Evolutionary conservation across 2,797 vertebrate species (phyloP).

Genomic region (Todus mexicanus): DNA sequence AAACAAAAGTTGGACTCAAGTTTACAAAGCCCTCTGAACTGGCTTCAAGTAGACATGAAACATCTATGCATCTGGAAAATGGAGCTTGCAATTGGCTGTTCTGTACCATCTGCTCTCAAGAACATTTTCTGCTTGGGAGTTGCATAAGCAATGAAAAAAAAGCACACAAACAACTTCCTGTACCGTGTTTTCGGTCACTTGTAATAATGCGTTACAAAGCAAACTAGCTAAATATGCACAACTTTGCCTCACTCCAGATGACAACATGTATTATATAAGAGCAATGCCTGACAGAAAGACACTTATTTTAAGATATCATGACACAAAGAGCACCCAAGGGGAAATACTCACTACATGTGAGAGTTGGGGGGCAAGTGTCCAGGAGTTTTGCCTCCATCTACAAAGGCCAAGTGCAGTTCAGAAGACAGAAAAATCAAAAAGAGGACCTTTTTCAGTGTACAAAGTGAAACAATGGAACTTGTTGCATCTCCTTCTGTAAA

Average conservation of each 20-base stretch:
- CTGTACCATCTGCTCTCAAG: conserved; percentile 77
- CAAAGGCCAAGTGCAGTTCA: not conserved
- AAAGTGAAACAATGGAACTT: not conserved
- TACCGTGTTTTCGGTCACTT: conserved; percentile 71
- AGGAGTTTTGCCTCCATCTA: not conserved
- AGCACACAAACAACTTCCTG: conserved; percentile 70
- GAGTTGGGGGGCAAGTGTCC: not conserved
- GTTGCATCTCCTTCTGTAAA: not conserved
- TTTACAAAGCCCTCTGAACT: conserved; percentile 68
- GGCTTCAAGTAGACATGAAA: conserved; percentile 70
- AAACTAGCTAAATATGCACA: conserved; percentile 69
- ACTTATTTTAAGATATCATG: conserved; percentile 50
- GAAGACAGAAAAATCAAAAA: not conserved
- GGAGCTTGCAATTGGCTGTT: conserved; percentile 67
- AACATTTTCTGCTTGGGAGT: conserved; percentile 76
- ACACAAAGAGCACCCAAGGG: conserved; percentile 2
- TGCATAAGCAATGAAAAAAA: conserved; percentile 71
- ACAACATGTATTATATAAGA: conserved; percentile 69
- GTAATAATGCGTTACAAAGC: conserved; percentile 70
- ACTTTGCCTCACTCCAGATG: conserved; percentile 67
- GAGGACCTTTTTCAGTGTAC: not conserved
- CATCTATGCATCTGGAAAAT: conserved; percentile 75
- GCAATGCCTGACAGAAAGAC: conserved; percentile 42
- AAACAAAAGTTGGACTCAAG: conserved; percentile 51
- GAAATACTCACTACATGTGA: not conserved